Conservation (phyloP, 2,797 vertebrate genomes). For the Falco columbarius region DNA sequence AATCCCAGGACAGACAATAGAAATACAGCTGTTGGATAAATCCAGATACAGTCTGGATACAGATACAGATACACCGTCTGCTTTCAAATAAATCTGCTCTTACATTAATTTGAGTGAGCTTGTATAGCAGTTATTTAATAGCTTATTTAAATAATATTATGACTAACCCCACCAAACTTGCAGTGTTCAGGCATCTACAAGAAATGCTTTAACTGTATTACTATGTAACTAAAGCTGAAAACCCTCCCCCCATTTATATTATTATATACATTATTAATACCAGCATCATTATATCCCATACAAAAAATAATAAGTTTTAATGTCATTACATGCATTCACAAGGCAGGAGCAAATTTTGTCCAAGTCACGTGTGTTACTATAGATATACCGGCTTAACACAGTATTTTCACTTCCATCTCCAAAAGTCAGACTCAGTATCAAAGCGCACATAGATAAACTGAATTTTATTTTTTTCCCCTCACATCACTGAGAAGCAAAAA, state of each 20-base stretch:
- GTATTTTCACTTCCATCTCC: not conserved
- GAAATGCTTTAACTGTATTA: not conserved
- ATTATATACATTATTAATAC: not conserved
- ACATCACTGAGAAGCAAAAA: not conserved
- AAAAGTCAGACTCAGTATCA: not conserved
- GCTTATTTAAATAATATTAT: constrained; percentile 11
- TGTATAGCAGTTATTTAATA: not conserved
- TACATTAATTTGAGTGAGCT: not conserved
- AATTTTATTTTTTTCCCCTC: not conserved
- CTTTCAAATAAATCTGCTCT: not conserved
- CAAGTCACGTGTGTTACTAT: not conserved
- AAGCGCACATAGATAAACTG: not conserved
- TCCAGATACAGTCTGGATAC: not conserved
- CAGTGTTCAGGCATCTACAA: not conserved
- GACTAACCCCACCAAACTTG: not conserved
- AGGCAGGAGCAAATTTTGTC: not conserved
- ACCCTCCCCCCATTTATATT: not conserved
- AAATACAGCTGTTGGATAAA: not conserved
- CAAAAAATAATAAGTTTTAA: not conserved
- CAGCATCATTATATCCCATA: not conserved
- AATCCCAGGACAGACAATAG: not conserved
- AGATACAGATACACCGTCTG: not conserved
- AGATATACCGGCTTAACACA: not conserved
- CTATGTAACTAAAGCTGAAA: not conserved
- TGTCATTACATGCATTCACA: not conserved